Evolutionary conservation across 37 sponge, comb jelly and placozoan species (phyloP).

Genomic region (Spongilla lacustris): DNA sequence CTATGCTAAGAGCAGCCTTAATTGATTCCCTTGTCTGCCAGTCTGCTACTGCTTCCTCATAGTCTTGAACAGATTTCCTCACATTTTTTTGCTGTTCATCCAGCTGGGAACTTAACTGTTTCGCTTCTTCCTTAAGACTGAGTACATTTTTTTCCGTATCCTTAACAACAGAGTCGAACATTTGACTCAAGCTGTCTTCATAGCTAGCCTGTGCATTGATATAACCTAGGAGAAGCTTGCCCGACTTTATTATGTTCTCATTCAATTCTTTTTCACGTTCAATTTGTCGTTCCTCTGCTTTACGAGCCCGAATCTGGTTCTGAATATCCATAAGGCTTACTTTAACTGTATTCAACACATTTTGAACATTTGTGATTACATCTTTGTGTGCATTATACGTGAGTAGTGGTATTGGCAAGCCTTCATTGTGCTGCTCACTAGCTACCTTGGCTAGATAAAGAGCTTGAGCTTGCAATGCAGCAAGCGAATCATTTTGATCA

Average conservation of each 20-base stretch:
- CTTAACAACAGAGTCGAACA: neutral
- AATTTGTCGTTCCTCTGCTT: constrained; percentile 22
- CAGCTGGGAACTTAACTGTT: neutral
- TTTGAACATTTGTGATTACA: constrained; percentile 10
- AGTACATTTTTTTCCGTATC: neutral
- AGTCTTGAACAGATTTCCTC: neutral
- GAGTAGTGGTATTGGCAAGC: constrained; percentile 12
- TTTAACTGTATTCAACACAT: constrained; percentile 3
- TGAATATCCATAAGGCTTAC: constrained; percentile 10
- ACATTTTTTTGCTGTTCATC: neutral
- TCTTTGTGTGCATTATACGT: constrained; percentile 7
- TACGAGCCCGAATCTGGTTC: constrained; percentile 16
- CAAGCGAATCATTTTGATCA: neutral
- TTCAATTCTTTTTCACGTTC: neutral
- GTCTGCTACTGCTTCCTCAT: constrained; percentile 2
- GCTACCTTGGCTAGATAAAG: constrained; percentile 3
- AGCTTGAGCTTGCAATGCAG: neutral
- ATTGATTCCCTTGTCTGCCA: neutral
- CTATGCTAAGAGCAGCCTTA: constrained; percentile 6
- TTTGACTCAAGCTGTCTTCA: neutral
- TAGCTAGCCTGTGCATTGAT: neutral
- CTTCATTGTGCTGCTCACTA: neutral
- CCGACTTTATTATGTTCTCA: constrained; percentile 22
- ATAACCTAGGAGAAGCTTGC: constrained; percentile 3
- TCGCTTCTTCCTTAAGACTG: neutral